Base-by-base conservation (phyloP, 2,113 vertebrate species). In the Sorex fumeus region DNA sequence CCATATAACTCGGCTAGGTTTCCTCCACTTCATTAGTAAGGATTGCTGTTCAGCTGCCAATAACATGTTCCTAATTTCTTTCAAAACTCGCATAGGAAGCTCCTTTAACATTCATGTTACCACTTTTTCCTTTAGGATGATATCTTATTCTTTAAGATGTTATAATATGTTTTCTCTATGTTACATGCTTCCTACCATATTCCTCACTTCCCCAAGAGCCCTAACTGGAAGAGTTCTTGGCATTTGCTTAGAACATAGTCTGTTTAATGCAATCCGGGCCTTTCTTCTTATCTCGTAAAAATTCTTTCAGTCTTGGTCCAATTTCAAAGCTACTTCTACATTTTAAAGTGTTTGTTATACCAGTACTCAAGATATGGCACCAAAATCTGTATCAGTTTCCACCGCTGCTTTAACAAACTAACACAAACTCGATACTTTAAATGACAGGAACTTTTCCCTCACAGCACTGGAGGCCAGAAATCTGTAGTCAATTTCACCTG, bases 381-480 rank as follows among this genome's bases (percentile, higher is more conserved):
- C 43, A 83, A 60, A 88, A 76, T 77, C 60, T 75, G 3, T 74
- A 13, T 75, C 50, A 43, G 25, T 82, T 87, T 75, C 36, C 69
- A 47, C 23, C 60, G 19, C 50, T 75, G 30, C 40, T 75, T 5
- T 81, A 86, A 92, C 10, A 83, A 62, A 88, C 60, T 36, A 62
- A 30, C 23, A 87, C 10, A 76, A n/a, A 90, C n/a, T 66, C 57
- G 13, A 27, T 77, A 8, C n/a, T 84, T 88, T 77, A 53, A 84
- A 47, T 27, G 76, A 71, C 43, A 77, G 43, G 71, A 28, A 28
- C 83, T 32, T 71, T 84, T 84, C 64, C 84, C 19, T 84, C 30
- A n/a, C 19, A 64, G 27, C 57, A 62, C 15, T 64, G 16, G 40
- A 28, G 9, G 18, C 50, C 74, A 69, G 64, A 69, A 78, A 84